Conservation (phyloP, 2,888 invertebrate species). For the Drosophila ezoana region DNA sequence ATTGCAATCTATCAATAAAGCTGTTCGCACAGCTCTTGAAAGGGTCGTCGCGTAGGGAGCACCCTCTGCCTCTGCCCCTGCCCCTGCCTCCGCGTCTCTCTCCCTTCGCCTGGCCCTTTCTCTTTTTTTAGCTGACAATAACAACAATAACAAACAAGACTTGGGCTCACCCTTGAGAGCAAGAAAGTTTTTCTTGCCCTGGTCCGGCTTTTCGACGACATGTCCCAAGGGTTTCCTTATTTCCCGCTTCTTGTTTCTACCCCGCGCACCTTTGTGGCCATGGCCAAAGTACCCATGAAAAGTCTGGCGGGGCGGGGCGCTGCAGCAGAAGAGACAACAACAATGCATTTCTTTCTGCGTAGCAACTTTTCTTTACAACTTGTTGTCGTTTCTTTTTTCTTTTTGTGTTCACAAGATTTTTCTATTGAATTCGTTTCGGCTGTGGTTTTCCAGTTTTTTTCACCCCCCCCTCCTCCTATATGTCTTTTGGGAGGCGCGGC, state of each 20-base stretch:
- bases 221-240: slow-evolving; percentile 52
- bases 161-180: slow-evolving; percentile 48
- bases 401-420: slow-evolving; percentile 41
- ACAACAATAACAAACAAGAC: slow-evolving; percentile 60
- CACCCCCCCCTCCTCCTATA: neutral
- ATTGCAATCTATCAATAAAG: slow-evolving; percentile 80
- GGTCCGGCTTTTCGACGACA: slow-evolving; percentile 59
- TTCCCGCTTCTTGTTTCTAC: neutral
- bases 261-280: slow-evolving; percentile 12
- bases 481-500: slow-evolving; percentile 23
- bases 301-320: slow-evolving; percentile 16
- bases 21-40: slow-evolving; percentile 45
- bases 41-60: slow-evolving; percentile 29
- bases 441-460: slow-evolving; percentile 53
- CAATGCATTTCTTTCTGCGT: slow-evolving; percentile 48
- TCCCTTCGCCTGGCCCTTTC: neutral
- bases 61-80: neutral
- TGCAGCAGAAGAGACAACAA: slow-evolving; percentile 23
- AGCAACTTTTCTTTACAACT: slow-evolving; percentile 70
- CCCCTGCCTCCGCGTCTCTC: neutral
- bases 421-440: slow-evolving; percentile 57
- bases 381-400: slow-evolving; percentile 48
- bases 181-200: slow-evolving; percentile 42
- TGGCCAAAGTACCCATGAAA: slow-evolving; percentile 29
- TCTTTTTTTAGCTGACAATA: slow-evolving; percentile 23